phyloP scores from a whole-genome alignment of 2,888 invertebrate genomes.

The Philereme transversata region DNA sequence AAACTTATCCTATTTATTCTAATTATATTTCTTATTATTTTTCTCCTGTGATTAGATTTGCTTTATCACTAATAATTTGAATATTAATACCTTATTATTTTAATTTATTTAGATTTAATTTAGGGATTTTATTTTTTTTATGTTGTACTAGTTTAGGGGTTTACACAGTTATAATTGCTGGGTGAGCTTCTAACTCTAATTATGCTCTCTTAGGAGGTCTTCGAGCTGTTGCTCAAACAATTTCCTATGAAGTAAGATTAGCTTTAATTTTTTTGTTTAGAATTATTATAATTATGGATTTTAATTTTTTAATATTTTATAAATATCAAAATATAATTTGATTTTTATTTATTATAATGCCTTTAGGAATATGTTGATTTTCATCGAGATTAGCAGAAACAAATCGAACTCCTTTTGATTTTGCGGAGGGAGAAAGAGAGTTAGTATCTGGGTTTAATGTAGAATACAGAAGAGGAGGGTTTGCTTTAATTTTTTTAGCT shows the following conservation, averaged over 20 bases:
- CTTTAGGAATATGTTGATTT: constrained; percentile 83
- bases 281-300: constrained; percentile 82
- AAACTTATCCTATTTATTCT: constrained; percentile 80
- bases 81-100: constrained; percentile 83
- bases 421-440: constrained; percentile 91
- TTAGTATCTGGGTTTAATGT: constrained; percentile 92
- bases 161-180: constrained; percentile 86
- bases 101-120: constrained; percentile 82
- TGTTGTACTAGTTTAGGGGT: constrained; percentile 86
- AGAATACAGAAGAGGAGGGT: constrained; percentile 88
- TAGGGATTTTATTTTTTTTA: constrained; percentile 86
- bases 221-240: constrained; percentile 88
- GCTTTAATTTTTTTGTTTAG: constrained; percentile 85
- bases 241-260: constrained; percentile 91
- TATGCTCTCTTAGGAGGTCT: constrained; percentile 88
- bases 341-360: constrained; percentile 82
- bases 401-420: constrained; percentile 91
- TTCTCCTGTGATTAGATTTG: constrained; percentile 84
- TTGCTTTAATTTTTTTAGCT: constrained; percentile 89
- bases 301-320: constrained; percentile 79
- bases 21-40: constrained; percentile 86
- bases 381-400: constrained; percentile 87
- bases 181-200: constrained; percentile 89
- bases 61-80: constrained; percentile 85
- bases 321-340: constrained; percentile 79